Evolutionary conservation across 2,797 vertebrate species (phyloP), one percentile per base, ranked within the genome.

Genomic region (Choloepus didactylus): DNA sequence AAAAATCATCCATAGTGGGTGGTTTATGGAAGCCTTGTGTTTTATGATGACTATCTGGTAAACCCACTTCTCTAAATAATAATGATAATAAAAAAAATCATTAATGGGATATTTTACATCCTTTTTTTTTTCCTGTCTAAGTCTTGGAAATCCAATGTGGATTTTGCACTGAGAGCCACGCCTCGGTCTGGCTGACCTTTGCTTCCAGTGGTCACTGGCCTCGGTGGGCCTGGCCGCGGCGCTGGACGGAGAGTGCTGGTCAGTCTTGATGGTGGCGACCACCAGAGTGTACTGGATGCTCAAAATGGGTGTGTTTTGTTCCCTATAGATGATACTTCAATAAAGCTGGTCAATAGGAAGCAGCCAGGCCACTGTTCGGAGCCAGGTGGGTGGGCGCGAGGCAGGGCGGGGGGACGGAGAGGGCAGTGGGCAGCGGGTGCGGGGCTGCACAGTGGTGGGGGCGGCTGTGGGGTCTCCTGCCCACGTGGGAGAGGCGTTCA

Each of bases 111-210:
- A 18, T 8, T 41, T 51, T 11, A 19, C 16, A 1, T 69, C 27
- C 35, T 21, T 10, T 15, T 41, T 12, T 35, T 35, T 18, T 18
- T 35, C 41, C 16, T 21, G n/a, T 27, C 18, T 14, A 16, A 41
- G 46, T 12, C 66, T 79, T 1, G 41, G 38, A 79, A 56, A 27
- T 9, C 3, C 0, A 0, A 1, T 2, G 0, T 35, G n/a, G 1
- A 0, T 83, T 23, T 66, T 81, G 27, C 3, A 0, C 0, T 1
- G 3, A 27, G 6, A 18, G 35, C 23, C 23, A 0, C 16, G 2
- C 9, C 9, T 60, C 0, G 0, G 27, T 0, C 9, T 3, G 1
- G 38, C 19, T 18, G 38, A 6, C 38, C 59, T 49, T 0, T 27
- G 3, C 49, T 27, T 31, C 79, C 3, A 14, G 29, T 0, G 6